Evolutionary conservation across 2,113 vertebrate genomes (phyloP).

Genomic region (Aphelocoma coerulescens): DNA sequence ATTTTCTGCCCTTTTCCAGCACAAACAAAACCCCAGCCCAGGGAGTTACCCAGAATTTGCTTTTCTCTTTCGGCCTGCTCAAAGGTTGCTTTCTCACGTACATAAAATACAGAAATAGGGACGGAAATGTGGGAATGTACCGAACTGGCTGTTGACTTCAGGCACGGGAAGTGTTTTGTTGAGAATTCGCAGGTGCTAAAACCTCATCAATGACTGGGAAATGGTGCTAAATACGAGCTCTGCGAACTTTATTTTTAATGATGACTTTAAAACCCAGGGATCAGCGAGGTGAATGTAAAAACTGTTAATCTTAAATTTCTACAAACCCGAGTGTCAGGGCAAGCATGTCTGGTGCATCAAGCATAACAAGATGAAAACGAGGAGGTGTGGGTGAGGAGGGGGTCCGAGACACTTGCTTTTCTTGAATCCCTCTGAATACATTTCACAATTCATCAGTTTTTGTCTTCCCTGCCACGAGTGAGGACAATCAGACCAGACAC

Average conservation of each 20-base stretch:
- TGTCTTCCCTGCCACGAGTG: conserved; percentile 98
- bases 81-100: not conserved
- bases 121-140: not conserved
- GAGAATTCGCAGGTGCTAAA: conserved; percentile 60
- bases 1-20: not conserved
- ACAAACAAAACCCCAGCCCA: not conserved
- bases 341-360: conserved; percentile 78
- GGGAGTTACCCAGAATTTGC: not conserved
- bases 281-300: conserved; percentile 78
- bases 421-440: conserved; percentile 99
- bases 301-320: conserved; percentile 83
- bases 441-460: conserved; percentile 99
- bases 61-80: conserved; percentile 14
- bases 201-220: conserved; percentile 52
- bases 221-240: conserved; percentile 55
- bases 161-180: conserved; percentile 40
- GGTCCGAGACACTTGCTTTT: conserved; percentile 92
- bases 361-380: conserved; percentile 82
- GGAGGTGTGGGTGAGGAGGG: conserved; percentile 75
- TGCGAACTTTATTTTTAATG: conserved; percentile 78
- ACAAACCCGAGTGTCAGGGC: conserved; percentile 80
- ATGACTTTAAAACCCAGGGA: conserved; percentile 68
- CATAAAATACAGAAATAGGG: not conserved
- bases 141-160: conserved; percentile 29
- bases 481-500: conserved; percentile 99